These are phyloP conservation scores for Crocidura indochinensis DNA, from an alignment of 2,797 vertebrate species.

Conservation along the genomic window DNA sequence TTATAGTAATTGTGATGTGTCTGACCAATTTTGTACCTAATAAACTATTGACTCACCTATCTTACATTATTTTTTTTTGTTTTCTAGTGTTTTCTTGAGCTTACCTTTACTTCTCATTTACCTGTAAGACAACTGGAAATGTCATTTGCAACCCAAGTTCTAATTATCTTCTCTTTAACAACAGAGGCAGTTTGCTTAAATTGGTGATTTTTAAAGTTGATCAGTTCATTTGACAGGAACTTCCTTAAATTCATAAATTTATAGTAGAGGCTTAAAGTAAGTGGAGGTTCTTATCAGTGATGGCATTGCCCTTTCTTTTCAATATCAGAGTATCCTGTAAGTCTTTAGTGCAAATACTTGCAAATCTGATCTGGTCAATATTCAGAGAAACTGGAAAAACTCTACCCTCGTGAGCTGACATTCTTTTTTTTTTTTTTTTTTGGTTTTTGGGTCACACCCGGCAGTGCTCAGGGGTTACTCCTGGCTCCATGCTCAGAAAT, in stretches of 20 bases:
- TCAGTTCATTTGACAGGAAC: slow-evolving; percentile 23
- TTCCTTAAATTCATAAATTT: slow-evolving; percentile 32
- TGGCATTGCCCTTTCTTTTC: slow-evolving; percentile 22
- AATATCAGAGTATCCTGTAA: slow-evolving; percentile 20
- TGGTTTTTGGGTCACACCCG: no score
- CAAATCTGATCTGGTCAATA: not conserved
- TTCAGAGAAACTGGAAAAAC: not conserved
- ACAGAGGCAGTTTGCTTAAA: slow-evolving; percentile 41
- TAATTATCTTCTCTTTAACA: slow-evolving; percentile 53
- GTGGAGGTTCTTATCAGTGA: not conserved
- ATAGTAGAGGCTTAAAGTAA: not conserved
- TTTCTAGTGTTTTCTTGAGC: slow-evolving; percentile 31
- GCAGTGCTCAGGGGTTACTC: no score
- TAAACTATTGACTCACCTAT: not conserved
- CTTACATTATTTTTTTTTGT: slow-evolving; percentile 22
- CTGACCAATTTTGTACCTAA: not conserved
- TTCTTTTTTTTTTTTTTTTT: no score
- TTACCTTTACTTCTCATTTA: slow-evolving; percentile 42
- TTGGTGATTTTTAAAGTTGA: not conserved
- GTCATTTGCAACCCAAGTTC: not conserved
- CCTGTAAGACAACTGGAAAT: slow-evolving; percentile 26
- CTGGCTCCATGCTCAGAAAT: no score
- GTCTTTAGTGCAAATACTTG: not conserved
- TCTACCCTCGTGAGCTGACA: not conserved
- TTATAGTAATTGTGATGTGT: not conserved